These are phyloP conservation scores for Porites cylindrica DNA, from an alignment of 92 coral and sea anemone species.

Conservation along the genomic window DNA sequence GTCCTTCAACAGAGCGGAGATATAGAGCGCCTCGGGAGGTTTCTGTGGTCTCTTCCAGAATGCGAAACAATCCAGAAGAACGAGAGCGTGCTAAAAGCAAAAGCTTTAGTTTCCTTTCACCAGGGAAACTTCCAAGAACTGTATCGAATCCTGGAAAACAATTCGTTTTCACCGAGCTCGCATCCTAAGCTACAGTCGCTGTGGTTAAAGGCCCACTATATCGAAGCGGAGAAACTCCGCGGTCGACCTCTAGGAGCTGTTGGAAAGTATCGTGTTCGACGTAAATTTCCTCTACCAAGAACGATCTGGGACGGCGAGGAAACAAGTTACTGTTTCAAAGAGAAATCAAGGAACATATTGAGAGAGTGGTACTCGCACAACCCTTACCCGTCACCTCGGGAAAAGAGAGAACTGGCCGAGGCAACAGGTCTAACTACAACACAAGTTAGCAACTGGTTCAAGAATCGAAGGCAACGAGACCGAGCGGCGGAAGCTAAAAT, in stretches of 20 bases:
- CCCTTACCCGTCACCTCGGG: constrained; percentile 99
- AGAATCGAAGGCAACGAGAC: constrained; percentile 98
- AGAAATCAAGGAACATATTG: constrained; percentile 97
- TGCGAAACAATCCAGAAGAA: constrained; percentile 98
- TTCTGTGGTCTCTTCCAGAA: constrained; percentile 99
- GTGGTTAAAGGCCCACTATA: constrained; percentile 99
- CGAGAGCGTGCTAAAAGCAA: constrained; percentile 98
- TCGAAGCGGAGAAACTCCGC: constrained; percentile 98
- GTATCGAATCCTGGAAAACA: constrained; percentile 97
- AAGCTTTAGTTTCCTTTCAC: constrained; percentile 96
- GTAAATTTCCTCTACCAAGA: constrained; percentile 98
- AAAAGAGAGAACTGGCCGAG: constrained; percentile 98
- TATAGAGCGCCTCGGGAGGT: constrained; percentile 98
- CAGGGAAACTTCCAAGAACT: constrained; percentile 99
- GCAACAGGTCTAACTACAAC: constrained; percentile 98
- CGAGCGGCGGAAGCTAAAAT: constrained; percentile 99
- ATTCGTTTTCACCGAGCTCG: constrained; percentile 91
- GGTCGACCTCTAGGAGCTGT: constrained; percentile 99
- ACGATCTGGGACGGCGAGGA: constrained; percentile 99
- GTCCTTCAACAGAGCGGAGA: constrained; percentile 99
- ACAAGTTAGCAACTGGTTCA: constrained; percentile 99
- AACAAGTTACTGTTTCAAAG: constrained; percentile 99
- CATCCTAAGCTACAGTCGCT: constrained; percentile 99
- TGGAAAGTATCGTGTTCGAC: constrained; percentile 99
- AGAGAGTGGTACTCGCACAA: constrained; percentile 99